Evolutionary conservation across 2,113 vertebrate genomes (phyloP), one percentile per base, ranked within the genome.

Genomic region (Nanorana parkeri): DNA sequence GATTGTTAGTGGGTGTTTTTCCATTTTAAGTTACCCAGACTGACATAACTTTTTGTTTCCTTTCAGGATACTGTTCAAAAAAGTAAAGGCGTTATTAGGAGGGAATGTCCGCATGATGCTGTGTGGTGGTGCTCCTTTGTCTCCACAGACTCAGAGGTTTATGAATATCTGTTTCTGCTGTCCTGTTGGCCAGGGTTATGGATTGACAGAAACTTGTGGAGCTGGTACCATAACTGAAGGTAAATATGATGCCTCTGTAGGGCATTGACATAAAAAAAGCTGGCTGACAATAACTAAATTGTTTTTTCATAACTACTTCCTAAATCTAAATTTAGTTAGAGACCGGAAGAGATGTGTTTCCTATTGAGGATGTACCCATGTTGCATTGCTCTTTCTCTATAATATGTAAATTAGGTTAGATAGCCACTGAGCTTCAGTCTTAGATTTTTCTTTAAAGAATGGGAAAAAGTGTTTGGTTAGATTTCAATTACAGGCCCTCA

Each of bases 141-240:
- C 97, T 0, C 85, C 97, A 0, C 96, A 93, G 0, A 99, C 97
- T 16, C 97, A 99, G 47, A 90, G 96, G 17, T 99, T 99, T 85
- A 99, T 99, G 95, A 99, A 99, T 61, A 94, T 99, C 66, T 99
- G 98, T 72, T 99, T 99, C 89, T 98, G 97, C 83, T 99, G 98
- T 61, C 97, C 98, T 0, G 92, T 99, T 80, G 95, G 95, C 8
- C 96, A 99, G 80, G 98, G 98, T 64, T 99, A 99, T 2, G 98
- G 97, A 51, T 91, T 99, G 28, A 99, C 97, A 4, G 98, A 99
- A 88, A 97, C 97, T 0, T 99, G 97, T 78, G 97, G 97, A 47
- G 97, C 98, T 4, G 98, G 96, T 63, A 96, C 97, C 77, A 98
- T 99, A 86, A 97, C 97, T 63, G 96, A 97, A 90, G 96, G 98